Conservation (phyloP, 2,113 vertebrate genomes). For the Anolis sagrei region DNA sequence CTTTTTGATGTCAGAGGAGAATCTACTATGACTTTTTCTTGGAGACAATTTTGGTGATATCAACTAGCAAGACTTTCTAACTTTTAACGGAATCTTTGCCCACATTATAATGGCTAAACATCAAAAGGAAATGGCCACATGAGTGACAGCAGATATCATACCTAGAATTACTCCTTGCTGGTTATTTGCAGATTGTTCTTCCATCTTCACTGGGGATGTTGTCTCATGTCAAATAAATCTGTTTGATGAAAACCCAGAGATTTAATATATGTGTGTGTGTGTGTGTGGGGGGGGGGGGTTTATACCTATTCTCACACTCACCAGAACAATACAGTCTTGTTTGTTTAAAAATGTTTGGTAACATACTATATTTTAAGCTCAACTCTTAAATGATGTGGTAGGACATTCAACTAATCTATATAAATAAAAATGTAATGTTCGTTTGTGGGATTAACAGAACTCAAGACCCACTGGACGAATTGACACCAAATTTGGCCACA, state of each 20-base stretch:
- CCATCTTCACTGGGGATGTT: too few species aligned
- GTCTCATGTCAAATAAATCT: background rate
- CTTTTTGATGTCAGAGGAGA: too few species aligned
- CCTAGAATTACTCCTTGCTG: background rate
- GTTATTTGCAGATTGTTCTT: background rate
- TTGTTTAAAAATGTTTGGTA: too few species aligned
- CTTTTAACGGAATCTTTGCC: background rate
- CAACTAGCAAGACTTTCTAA: too few species aligned
- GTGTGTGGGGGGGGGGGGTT: background rate
- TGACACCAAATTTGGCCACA: too few species aligned
- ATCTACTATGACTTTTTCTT: background rate
- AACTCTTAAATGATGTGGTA: background rate
- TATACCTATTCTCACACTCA: too few species aligned
- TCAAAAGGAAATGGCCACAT: too few species aligned
- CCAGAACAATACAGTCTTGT: too few species aligned
- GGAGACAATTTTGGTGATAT: background rate
- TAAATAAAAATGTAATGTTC: too few species aligned
- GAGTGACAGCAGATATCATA: background rate
- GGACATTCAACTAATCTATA: background rate
- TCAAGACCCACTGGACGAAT: too few species aligned
- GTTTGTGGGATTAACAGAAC: too few species aligned
- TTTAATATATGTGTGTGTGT: background rate
- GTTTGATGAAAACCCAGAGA: background rate
- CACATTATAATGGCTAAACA: background rate
- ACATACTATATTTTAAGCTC: background rate